phyloP scores from a whole-genome alignment of 2,888 invertebrate species.

The Catocala sponsa region DNA sequence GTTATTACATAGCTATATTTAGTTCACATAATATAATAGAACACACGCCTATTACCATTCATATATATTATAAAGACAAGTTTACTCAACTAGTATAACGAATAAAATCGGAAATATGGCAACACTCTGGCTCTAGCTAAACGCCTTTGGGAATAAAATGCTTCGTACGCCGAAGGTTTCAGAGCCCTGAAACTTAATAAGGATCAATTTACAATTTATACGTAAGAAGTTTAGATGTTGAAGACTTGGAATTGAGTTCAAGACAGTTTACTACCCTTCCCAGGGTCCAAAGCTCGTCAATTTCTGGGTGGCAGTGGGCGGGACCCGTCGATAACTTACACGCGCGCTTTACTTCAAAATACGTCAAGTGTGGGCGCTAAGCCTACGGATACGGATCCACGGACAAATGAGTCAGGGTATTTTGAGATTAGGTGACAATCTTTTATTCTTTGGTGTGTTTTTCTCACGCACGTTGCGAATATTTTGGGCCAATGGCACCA shows the following conservation, averaged over 20 bases:
- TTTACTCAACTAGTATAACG: too few relatives aligned
- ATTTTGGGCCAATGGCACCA: too few relatives aligned
- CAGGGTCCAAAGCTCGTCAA: conserved; percentile 29
- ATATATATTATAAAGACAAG: too few relatives aligned
- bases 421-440: conserved; percentile 19
- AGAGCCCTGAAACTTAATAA: conserved; percentile 40
- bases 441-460: too few relatives aligned
- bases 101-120: too few relatives aligned
- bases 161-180: conserved; percentile 27
- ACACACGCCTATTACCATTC: too few relatives aligned
- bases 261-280: conserved; percentile 43
- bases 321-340: conserved; percentile 47
- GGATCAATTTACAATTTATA: conserved; percentile 47
- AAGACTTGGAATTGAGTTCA: conserved; percentile 46
- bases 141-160: conserved; percentile 29
- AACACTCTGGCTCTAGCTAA: not conserved
- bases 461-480: too few relatives aligned
- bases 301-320: conserved; percentile 29
- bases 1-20: too few relatives aligned
- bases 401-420: conserved; percentile 23
- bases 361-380: conserved; percentile 28
- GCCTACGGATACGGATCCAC: conserved; percentile 28
- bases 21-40: too few relatives aligned
- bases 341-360: conserved; percentile 36
- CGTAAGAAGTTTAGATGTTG: conserved; percentile 38